Evolutionary conservation across 2,888 invertebrate genomes (phyloP), one percentile per base, ranked within the genome.

Genomic region (Gibbula magus): DNA sequence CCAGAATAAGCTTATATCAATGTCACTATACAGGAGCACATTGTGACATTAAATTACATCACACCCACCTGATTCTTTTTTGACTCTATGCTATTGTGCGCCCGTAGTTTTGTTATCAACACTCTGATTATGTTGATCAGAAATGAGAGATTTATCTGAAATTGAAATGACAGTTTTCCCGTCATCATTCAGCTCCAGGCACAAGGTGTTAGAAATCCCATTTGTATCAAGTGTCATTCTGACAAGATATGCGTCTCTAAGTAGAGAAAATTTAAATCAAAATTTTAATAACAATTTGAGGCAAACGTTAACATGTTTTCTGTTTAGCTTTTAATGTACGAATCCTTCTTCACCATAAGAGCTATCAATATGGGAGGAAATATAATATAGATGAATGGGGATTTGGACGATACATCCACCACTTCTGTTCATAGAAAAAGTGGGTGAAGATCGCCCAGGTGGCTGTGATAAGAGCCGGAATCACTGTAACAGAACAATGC

Each of bases 51-150:
- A 5, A 32, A 70, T 1, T 16, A 10, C 56, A 39, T 53, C 0
- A 67, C 8, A 81, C 88, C 81, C 85, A 92, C 92, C 91, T 93
- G 56, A 93, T 92, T 84, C 93, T 92, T 80, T n/a, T 91, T 91
- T 16, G 93, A 92, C 85, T 94, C 94, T 39, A 93, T 89, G 10
- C 92, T 91, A 83, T 93, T 93, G 85, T 93, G 93, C 0, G 93
- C 92, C 74, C 93, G 84, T 35, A 94, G 88, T 84, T 94, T 94
- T 56, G 92, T 93, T 8, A 94, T 92, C 74, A 94, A 87, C 51
- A 94, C 93, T 32, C 93, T 88, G 56, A 94, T 93, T 54, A 94
- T 93, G 82, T 92, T 93, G 39, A 93, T 88, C 39, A 94, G 89
- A 83, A 94, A 93, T 29, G 93, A 84, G 25, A 92, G 85, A 85